These are phyloP conservation scores for Nothoprocta pentlandii DNA, from an alignment of 2,113 vertebrate genomes.

Conservation along the genomic window DNA sequence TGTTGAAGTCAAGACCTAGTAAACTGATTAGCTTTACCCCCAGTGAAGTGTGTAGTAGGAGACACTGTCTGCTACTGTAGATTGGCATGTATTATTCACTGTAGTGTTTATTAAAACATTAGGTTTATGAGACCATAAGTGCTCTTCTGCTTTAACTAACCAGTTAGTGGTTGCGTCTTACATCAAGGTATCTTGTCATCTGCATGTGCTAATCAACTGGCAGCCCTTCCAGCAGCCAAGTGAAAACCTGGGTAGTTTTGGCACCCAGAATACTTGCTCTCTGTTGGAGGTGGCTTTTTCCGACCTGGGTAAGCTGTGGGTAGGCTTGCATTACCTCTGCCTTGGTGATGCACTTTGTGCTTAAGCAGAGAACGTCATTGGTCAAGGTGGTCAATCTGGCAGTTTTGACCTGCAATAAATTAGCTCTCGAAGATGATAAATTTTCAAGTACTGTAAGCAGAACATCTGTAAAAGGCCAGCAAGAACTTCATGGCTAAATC, in stretches of 20 bases:
- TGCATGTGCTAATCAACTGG: background rate
- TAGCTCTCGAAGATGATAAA: background rate
- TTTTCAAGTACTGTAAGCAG: background rate
- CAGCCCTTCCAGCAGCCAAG: background rate
- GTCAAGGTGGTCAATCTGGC: background rate
- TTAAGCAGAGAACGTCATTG: background rate
- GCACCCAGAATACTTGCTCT: background rate
- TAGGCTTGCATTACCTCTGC: background rate
- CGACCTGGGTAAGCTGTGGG: background rate
- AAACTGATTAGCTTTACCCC: background rate
- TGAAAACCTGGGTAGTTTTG: background rate
- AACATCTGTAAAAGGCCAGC: background rate
- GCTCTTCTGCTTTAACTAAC: background rate
- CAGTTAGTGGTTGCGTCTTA: background rate
- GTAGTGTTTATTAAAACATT: background rate
- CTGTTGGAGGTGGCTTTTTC: background rate
- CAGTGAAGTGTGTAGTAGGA: background rate
- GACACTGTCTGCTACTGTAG: background rate
- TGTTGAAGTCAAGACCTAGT: accelerated
- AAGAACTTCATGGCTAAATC: background rate
- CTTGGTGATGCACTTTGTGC: background rate
- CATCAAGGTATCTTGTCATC: background rate
- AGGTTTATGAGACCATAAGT: background rate
- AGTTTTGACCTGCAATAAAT: background rate
- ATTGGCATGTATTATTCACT: background rate